Conservation (phyloP, 2,888 invertebrate genomes). For the Drosophila diplacantha region DNA sequence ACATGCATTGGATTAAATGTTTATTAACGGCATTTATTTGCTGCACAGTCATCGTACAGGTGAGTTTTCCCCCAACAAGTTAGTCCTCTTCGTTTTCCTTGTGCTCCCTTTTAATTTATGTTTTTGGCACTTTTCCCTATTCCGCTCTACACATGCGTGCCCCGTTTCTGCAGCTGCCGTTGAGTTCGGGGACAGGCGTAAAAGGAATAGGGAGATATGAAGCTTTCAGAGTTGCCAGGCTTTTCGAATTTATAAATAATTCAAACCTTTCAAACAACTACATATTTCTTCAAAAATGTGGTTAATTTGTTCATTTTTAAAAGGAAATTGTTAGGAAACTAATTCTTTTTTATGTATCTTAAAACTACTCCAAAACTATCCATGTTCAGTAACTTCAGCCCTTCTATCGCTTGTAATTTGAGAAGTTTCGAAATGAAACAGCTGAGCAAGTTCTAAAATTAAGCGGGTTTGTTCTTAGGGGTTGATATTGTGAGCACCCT, state of each 20-base stretch:
- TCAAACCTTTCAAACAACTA: neutral
- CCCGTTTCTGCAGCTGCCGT: slow-evolving; percentile 22
- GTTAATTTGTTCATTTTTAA: neutral
- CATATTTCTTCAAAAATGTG: neutral
- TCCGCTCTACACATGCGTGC: slow-evolving; percentile 38
- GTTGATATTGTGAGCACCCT: slow-evolving; percentile 33
- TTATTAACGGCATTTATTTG: slow-evolving; percentile 76
- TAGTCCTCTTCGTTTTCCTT: neutral
- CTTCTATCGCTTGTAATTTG: slow-evolving; percentile 43
- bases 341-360: neutral
- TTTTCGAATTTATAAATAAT: neutral
- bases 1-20: slow-evolving; percentile 78
- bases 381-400: neutral
- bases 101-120: neutral
- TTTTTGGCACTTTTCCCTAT: slow-evolving; percentile 45
- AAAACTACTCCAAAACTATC: neutral
- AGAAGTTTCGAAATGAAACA: slow-evolving; percentile 40
- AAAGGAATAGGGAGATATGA: slow-evolving; percentile 2
- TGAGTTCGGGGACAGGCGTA: neutral
- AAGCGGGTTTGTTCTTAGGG: slow-evolving; percentile 23
- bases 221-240: slow-evolving; percentile 28
- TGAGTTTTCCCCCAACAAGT: slow-evolving; percentile 55
- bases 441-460: slow-evolving; percentile 48
- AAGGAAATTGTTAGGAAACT: too few species aligned
- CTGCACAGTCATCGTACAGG: slow-evolving; percentile 76